A percentile compares a stretch with the other conserved stretches of the same genome.
These are phyloP conservation scores for Chauna torquata DNA, from an alignment of 2,113 vertebrate genomes.

Conservation along the genomic window DNA sequence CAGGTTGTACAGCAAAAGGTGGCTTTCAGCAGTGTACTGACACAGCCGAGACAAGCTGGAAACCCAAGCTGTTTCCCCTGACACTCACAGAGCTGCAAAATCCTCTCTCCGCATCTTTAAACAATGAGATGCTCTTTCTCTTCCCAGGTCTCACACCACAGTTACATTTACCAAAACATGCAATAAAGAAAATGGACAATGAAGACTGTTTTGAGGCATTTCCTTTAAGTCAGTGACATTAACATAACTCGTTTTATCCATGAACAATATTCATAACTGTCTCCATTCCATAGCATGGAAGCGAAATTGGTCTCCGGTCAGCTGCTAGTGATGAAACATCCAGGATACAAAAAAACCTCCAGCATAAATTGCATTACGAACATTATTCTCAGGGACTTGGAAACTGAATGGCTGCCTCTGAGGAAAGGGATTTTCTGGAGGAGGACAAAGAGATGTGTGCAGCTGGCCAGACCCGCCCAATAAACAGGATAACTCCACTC, in stretches of 20 bases:
- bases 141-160: neutral
- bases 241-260: neutral
- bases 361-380: neutral
- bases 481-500: neutral
- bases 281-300: accelerated
- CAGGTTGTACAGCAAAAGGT: neutral
- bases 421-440: neutral
- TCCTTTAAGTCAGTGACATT: neutral
- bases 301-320: neutral
- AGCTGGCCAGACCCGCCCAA: neutral
- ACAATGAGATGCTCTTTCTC: neutral
- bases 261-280: neutral
- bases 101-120: neutral
- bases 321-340: neutral
- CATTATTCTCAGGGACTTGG: neutral
- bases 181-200: neutral
- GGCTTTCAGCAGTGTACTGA: neutral
- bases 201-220: neutral
- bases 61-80: neutral
- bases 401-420: neutral
- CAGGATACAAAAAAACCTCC: neutral
- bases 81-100: neutral
- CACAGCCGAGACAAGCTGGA: neutral
- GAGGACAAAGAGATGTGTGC: neutral
- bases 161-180: neutral